Evolutionary conservation across 2,113 vertebrate genomes (phyloP).

Genomic region (Platichthys flesus): DNA sequence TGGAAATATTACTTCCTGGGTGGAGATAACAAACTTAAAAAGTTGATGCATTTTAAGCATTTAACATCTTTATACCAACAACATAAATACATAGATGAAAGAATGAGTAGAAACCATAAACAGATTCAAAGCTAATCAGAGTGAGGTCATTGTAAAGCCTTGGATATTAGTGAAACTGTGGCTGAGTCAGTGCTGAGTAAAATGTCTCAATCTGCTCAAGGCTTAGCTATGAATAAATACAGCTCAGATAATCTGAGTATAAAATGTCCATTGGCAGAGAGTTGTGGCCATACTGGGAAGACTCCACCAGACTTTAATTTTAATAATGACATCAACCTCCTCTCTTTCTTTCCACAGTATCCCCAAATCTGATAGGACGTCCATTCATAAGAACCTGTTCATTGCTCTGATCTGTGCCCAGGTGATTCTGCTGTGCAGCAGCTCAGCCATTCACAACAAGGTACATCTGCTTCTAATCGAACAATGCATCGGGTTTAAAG

Average conservation of each 20-base stretch:
- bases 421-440: constrained; percentile 85
- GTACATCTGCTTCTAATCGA: constrained; percentile 47
- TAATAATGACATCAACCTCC: background rate
- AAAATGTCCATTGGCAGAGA: background rate
- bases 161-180: background rate
- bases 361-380: constrained; percentile 84
- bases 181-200: background rate
- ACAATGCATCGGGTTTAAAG: background rate
- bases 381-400: constrained; percentile 86
- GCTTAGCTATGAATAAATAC: background rate
- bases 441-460: constrained; percentile 84
- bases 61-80: too few relatives aligned
- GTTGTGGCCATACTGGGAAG: background rate
- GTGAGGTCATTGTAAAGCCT: background rate
- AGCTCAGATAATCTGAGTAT: background rate
- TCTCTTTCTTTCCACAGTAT: constrained; percentile 69
- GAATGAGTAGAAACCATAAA: background rate
- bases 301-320: background rate
- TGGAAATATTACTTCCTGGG: too few relatives aligned
- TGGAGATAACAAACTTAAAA: too few relatives aligned
- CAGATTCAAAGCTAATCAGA: background rate
- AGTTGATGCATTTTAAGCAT: too few relatives aligned
- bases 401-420: constrained; percentile 83
- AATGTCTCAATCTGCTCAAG: constrained; percentile 7
- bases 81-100: too few relatives aligned